These are phyloP conservation scores for Sphaeramia orbicularis DNA, from an alignment of 2,797 vertebrate species.

Conservation along the genomic window DNA sequence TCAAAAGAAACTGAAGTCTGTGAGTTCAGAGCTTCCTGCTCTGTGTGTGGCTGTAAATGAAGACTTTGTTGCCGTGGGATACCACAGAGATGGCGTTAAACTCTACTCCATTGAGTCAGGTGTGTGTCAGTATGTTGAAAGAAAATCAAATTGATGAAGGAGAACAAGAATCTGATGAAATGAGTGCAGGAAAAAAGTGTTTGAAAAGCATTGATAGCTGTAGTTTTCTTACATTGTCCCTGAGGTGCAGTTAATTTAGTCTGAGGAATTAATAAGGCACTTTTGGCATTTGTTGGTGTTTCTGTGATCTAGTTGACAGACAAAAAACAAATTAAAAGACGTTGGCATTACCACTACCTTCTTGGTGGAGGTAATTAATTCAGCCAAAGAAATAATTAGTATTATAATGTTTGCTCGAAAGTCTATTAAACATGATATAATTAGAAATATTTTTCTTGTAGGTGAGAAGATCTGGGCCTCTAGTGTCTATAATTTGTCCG, in stretches of 20 bases:
- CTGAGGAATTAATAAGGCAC: too few species aligned
- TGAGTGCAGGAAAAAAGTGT: background rate
- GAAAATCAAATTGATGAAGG: background rate
- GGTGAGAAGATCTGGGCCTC: conserved; percentile 70
- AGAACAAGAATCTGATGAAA: background rate
- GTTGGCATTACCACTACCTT: too few species aligned
- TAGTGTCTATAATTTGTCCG: conserved; percentile 60
- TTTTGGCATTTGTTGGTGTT: too few species aligned
- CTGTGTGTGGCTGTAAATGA: conserved; percentile 84
- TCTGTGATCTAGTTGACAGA: too few species aligned
- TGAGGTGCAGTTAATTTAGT: too few species aligned
- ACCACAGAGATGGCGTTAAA: conserved; percentile 84
- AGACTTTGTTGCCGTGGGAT: conserved; percentile 83
- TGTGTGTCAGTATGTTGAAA: conserved; percentile 43
- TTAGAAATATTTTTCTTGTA: conserved; percentile 37
- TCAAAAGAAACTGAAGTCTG: conserved; percentile 54
- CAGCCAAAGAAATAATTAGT: too few species aligned
- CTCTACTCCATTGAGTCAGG: conserved; percentile 83
- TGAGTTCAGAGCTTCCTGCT: conserved; percentile 68
- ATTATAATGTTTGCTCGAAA: background rate
- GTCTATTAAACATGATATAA: too few species aligned
- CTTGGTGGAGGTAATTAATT: too few species aligned
- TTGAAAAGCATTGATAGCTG: too few species aligned
- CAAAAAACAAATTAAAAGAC: too few species aligned
- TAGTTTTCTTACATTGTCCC: too few species aligned